Conservation (phyloP, 2,113 vertebrate species). For the Casuarius casuarius region DNA sequence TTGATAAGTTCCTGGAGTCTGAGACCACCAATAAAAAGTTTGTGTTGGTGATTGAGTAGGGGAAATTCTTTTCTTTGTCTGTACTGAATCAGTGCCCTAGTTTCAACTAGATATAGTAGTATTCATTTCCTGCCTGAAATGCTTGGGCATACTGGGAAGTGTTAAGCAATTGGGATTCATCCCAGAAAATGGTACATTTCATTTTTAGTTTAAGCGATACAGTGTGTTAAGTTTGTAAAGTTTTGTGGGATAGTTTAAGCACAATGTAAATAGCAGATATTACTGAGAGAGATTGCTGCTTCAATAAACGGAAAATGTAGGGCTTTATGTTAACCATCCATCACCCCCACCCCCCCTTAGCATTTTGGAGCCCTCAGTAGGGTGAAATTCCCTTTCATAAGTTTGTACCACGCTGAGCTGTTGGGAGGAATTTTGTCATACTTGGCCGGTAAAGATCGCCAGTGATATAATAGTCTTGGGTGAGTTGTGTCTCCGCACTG, state of each 20-base stretch:
- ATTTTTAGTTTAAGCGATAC: conserved; percentile 15
- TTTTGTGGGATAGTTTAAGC: background rate
- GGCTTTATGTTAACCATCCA: background rate
- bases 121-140: conserved; percentile 65
- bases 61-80: conserved; percentile 59
- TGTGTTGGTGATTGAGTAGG: background rate
- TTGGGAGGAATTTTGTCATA: conserved; percentile 49
- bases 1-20: conserved; percentile 36
- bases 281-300: background rate
- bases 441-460: conserved; percentile 28
- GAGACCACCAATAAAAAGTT: conserved; percentile 42
- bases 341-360: background rate
- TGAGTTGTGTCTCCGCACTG: background rate
- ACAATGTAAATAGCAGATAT: background rate
- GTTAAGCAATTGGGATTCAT: conserved; percentile 59
- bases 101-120: conserved; percentile 37
- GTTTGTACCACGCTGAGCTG: background rate
- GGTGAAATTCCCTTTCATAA: background rate
- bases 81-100: conserved; percentile 58
- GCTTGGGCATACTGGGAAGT: conserved; percentile 47
- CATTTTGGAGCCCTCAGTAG: background rate
- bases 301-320: background rate
- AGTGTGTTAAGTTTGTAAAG: background rate
- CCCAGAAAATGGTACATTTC: conserved; percentile 15
- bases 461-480: background rate